Percentiles rank a stretch among this genome's conserved stretches.
These are phyloP conservation scores for Battus philenor DNA, from an alignment of 1,140 invertebrate species.

Conservation along the genomic window DNA sequence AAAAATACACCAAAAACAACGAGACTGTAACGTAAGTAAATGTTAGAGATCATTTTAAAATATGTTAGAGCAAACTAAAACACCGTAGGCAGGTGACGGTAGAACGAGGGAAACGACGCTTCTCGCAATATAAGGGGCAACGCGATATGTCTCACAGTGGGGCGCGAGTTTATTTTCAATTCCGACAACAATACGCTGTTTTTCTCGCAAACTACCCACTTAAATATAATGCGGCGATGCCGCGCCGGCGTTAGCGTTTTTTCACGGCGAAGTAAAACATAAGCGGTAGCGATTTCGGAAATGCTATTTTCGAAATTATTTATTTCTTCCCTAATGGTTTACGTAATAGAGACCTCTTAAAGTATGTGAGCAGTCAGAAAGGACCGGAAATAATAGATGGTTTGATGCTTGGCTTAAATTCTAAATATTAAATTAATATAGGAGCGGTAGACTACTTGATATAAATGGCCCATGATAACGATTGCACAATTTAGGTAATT, in stretches of 20 bases:
- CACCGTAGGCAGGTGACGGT: background rate
- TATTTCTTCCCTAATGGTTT: too few species aligned
- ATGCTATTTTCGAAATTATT: background rate
- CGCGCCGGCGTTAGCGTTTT: constrained; percentile 40
- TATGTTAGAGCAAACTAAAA: background rate
- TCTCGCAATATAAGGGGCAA: constrained; percentile 15
- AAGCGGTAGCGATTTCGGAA: constrained; percentile 21
- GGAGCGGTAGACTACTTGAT: too few species aligned
- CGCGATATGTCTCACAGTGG: constrained; percentile 32
- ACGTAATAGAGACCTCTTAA: too few species aligned
- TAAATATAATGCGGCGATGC: constrained; percentile 69
- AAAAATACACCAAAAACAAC: too few species aligned
- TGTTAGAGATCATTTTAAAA: too few species aligned
- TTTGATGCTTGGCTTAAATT: too few species aligned
- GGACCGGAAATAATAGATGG: too few species aligned
- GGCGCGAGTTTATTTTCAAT: constrained; percentile 63
- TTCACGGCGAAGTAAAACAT: constrained; percentile 26
- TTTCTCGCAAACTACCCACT: constrained; percentile 69
- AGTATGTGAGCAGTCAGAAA: too few species aligned
- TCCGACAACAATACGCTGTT: constrained; percentile 66
- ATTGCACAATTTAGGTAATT: too few species aligned
- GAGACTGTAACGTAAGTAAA: too few species aligned
- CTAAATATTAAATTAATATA: too few species aligned
- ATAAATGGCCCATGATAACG: too few species aligned
- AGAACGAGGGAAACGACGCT: constrained; percentile 2